phyloP scores from a whole-genome alignment of 2,113 vertebrate species.

The Crotalus tigris region DNA sequence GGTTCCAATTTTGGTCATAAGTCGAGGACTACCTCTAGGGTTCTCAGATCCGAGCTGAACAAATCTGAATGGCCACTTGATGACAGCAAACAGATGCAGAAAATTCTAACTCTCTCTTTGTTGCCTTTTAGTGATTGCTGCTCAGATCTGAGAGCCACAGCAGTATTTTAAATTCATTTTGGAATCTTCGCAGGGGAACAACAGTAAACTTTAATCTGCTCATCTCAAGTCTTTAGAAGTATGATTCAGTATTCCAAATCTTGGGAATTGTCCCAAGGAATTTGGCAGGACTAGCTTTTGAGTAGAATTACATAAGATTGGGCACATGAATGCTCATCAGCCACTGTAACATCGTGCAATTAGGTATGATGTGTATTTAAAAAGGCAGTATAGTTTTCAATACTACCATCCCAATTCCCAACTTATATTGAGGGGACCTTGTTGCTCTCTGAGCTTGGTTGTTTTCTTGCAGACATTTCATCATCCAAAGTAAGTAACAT shows the following conservation, averaged over 20 bases:
- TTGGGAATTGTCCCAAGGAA: not conserved
- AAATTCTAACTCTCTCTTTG: not conserved
- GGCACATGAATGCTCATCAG: not conserved
- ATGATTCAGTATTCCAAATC: not conserved
- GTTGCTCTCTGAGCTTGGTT: not conserved
- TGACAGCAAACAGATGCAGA: not conserved
- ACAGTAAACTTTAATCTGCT: not conserved
- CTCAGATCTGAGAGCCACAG: not conserved
- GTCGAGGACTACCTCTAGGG: not conserved
- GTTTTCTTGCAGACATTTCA: not conserved
- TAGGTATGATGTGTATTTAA: not conserved
- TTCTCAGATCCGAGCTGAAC: not conserved
- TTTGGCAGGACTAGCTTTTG: not conserved
- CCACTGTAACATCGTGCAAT: not conserved
- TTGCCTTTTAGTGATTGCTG: not conserved
- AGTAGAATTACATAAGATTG: not conserved
- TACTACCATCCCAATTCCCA: not conserved
- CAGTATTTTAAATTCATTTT: not conserved
- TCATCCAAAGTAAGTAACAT: not conserved
- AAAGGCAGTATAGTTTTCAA: not conserved
- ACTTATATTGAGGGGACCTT: not conserved
- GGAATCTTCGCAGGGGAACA: not conserved
- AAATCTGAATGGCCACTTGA: not conserved
- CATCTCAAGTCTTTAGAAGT: not conserved
- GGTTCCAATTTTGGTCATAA: not conserved